Evolutionary conservation across 64 coral and sea anemone species (phyloP).

Genomic region (Orbicella faveolata): DNA sequence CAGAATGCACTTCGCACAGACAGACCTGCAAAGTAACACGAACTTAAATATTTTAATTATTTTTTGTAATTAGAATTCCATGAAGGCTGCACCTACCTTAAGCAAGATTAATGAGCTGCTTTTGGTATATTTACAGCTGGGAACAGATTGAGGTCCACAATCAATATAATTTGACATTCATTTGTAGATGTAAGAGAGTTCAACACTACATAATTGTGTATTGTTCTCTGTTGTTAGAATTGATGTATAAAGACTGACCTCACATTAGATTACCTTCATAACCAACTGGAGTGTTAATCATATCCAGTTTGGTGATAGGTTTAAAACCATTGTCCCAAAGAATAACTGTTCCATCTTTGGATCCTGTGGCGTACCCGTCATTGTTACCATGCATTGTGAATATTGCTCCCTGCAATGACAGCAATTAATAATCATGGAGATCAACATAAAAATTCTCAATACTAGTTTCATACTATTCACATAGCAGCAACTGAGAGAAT

Average conservation of each 20-base stretch:
- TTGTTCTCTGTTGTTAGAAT: too few species aligned
- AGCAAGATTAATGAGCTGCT: too few species aligned
- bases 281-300: conserved; percentile 72
- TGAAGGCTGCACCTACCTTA: too few species aligned
- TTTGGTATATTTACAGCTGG: too few species aligned
- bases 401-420: conserved; percentile 76
- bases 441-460: neutral
- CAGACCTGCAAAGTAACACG: conserved; percentile 43
- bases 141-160: too few species aligned
- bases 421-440: neutral
- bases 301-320: conserved; percentile 96
- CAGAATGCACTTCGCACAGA: conserved; percentile 94
- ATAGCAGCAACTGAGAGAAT: neutral
- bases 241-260: too few species aligned
- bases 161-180: too few species aligned
- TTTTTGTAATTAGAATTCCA: neutral
- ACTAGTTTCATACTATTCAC: neutral
- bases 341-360: conserved; percentile 93
- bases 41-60: neutral
- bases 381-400: conserved; percentile 81
- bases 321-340: conserved; percentile 94
- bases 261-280: conserved; percentile 77
- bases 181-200: too few species aligned
- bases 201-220: too few species aligned
- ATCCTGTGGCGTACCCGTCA: conserved; percentile 96